Percentiles rank a stretch among this genome's conserved stretches.
Conservation (phyloP, 2,113 vertebrate species). For the Caretta caretta region DNA sequence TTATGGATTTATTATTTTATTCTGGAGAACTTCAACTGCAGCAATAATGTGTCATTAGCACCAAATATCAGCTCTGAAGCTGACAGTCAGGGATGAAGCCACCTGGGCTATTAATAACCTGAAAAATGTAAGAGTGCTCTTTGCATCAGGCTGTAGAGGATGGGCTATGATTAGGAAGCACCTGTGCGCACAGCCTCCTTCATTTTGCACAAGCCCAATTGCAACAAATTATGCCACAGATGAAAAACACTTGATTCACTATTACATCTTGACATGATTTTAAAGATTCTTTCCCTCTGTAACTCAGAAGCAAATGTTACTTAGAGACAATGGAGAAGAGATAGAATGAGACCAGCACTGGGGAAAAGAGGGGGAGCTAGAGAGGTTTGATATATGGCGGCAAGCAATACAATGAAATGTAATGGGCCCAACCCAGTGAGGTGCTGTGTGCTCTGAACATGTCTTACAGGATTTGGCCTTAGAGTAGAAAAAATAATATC, state of each 20-base stretch:
- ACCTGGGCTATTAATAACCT: background rate
- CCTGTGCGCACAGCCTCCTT: background rate
- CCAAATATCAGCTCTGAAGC: background rate
- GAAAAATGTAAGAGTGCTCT: background rate
- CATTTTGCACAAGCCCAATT: background rate
- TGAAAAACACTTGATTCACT: accelerated
- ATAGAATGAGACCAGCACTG: background rate
- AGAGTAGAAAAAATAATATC: background rate
- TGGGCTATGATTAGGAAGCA: background rate
- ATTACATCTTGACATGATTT: background rate
- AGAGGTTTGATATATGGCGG: background rate
- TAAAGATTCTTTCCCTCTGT: accelerated
- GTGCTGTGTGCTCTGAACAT: background rate
- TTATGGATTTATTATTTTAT: background rate
- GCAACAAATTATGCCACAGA: background rate
- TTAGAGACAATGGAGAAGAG: background rate
- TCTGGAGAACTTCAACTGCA: background rate
- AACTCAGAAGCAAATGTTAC: background rate
- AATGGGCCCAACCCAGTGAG: background rate
- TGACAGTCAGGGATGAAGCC: background rate
- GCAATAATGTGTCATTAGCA: background rate
- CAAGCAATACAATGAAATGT: background rate
- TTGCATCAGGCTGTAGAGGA: background rate
- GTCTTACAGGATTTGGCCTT: background rate
- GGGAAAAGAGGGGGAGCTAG: background rate